phyloP scores from a whole-genome alignment of 2,888 invertebrate genomes.

The Caenorhabditis japonica region DNA sequence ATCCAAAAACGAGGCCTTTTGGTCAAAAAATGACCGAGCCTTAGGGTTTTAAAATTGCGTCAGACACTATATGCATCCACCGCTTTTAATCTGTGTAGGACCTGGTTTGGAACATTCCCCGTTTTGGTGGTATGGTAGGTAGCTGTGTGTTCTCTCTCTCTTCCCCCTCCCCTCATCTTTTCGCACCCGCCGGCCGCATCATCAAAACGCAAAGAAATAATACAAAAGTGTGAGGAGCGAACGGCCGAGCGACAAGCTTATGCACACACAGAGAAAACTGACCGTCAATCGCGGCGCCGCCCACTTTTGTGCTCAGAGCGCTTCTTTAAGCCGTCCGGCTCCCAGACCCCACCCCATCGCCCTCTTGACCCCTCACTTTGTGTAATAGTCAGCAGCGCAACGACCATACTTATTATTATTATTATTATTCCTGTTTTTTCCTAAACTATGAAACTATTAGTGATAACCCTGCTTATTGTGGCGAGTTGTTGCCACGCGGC shows the following conservation, averaged over 20 bases:
- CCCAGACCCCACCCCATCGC: constrained; percentile 9
- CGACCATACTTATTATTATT: neutral
- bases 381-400: constrained; percentile 9
- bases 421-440: neutral
- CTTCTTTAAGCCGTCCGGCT: constrained; percentile 25
- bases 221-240: constrained; percentile 46
- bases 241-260: constrained; percentile 41
- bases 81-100: too few species aligned
- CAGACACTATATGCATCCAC: too few species aligned
- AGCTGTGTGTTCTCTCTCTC: neutral
- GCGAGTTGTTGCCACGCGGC: too few species aligned
- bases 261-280: constrained; percentile 34
- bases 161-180: neutral
- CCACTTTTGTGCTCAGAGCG: constrained; percentile 14
- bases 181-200: too few species aligned
- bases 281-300: constrained; percentile 15
- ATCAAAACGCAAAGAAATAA: too few species aligned
- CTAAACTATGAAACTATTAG: constrained; percentile 22
- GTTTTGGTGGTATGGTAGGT: too few species aligned
- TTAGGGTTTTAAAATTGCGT: too few species aligned
- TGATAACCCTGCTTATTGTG: too few species aligned
- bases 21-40: too few species aligned
- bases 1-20: too few species aligned
- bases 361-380: constrained; percentile 4
- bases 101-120: too few species aligned